These are phyloP conservation scores for Beroe ovata DNA, from an alignment of 37 sponge, comb jelly and placozoan genomes.

Conservation along the genomic window DNA sequence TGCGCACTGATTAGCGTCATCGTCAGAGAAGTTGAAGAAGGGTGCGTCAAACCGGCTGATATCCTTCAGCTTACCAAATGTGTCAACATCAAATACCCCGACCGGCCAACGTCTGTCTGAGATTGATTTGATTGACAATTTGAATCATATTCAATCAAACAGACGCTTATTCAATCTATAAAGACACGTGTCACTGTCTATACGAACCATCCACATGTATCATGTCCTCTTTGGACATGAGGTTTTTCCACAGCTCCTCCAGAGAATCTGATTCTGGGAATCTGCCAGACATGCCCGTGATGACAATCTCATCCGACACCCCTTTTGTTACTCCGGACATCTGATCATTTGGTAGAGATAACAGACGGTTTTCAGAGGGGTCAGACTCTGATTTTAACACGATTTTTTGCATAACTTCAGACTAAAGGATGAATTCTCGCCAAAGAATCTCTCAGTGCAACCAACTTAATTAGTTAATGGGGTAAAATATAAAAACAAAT, in stretches of 20 bases:
- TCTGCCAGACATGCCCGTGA: constrained; percentile 56
- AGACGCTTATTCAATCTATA: no score
- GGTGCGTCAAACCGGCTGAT: constrained; percentile 47
- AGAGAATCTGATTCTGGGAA: constrained; percentile 57
- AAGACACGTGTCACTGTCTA: no score
- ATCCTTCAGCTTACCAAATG: constrained; percentile 54
- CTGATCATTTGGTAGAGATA: no score
- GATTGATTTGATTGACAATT: no score
- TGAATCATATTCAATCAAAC: no score
- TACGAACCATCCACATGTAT: constrained; percentile 20
- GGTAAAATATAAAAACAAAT: no score
- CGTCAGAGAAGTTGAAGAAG: constrained; percentile 26
- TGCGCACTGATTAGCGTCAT: constrained; percentile 50
- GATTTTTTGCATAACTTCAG: no score
- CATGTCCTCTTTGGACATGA: constrained; percentile 45
- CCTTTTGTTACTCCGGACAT: constrained; percentile 30
- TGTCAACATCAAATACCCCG: constrained; percentile 52
- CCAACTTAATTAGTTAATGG: no score
- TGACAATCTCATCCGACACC: constrained; percentile 43
- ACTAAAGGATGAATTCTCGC: no score
- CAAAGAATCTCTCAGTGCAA: no score
- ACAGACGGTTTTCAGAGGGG: no score
- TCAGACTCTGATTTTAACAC: no score
- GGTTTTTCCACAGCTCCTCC: constrained; percentile 58
- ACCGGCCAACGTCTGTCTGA: constrained; percentile 65